These are phyloP conservation scores for Centropus bengalensis DNA, from an alignment of 2,113 vertebrate genomes.

Conservation along the genomic window DNA sequence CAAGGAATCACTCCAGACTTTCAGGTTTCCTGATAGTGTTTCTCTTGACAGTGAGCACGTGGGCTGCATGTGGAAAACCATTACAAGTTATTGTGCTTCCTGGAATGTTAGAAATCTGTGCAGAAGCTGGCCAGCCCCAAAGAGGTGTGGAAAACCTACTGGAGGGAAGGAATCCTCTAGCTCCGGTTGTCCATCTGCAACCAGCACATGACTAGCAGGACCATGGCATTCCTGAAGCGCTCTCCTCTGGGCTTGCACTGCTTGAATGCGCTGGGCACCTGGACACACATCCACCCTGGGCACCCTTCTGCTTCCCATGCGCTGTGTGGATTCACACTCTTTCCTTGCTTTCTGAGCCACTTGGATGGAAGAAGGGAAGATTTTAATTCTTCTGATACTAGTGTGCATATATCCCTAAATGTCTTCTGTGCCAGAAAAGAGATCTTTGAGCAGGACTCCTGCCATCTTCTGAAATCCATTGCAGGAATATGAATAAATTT, in stretches of 20 bases:
- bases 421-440: neutral
- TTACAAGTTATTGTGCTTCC: neutral
- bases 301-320: neutral
- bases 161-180: neutral
- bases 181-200: neutral
- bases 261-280: neutral
- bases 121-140: neutral
- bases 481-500: constrained; percentile 1
- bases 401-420: neutral
- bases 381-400: neutral
- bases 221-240: neutral
- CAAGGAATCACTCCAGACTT: neutral
- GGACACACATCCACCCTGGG: too few relatives aligned
- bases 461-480: neutral
- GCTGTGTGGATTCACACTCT: fast-evolving
- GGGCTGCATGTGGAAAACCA: neutral
- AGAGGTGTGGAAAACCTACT: neutral
- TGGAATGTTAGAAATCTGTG: neutral
- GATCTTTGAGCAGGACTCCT: neutral
- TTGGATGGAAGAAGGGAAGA: neutral
- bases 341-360: neutral
- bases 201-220: neutral
- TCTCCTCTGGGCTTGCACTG: fast-evolving
- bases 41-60: neutral
- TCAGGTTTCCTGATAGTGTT: neutral